Evolutionary conservation across 2,888 invertebrate genomes (phyloP).

Genomic region (Rambutsinella grinnellia): DNA sequence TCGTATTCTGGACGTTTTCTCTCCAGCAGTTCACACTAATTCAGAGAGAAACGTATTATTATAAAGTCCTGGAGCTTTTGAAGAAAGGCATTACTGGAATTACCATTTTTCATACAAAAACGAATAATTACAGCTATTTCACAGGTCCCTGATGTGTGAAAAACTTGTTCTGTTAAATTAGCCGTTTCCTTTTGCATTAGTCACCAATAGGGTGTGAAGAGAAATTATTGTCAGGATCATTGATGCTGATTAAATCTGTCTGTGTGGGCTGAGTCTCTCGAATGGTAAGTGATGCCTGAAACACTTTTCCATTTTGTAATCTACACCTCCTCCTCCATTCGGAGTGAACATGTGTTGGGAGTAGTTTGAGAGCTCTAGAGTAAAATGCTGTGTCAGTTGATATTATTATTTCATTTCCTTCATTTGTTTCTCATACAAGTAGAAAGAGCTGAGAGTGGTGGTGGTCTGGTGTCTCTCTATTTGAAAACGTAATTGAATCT

Average conservation of each 20-base stretch:
- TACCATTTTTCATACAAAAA: too few relatives aligned
- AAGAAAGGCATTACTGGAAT: too few relatives aligned
- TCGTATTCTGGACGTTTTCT: not conserved
- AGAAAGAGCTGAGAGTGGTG: conserved; percentile 35
- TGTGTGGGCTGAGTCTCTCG: conserved; percentile 53
- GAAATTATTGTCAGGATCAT: conserved; percentile 24
- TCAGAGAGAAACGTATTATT: not conserved
- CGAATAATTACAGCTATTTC: too few relatives aligned
- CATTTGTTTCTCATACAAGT: conserved; percentile 39
- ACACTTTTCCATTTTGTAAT: conserved; percentile 28
- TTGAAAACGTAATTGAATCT: conserved; percentile 22
- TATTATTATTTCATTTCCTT: conserved; percentile 49
- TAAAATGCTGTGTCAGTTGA: conserved; percentile 39
- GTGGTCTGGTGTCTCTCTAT: not conserved
- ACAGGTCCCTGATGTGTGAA: too few relatives aligned
- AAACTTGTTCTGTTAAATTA: too few relatives aligned
- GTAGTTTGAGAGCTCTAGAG: too few relatives aligned
- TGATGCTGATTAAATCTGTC: conserved; percentile 56
- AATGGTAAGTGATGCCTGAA: conserved; percentile 48
- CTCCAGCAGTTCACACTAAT: not conserved
- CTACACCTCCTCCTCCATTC: conserved; percentile 4
- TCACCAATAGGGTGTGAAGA: not conserved
- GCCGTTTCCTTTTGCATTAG: too few relatives aligned
- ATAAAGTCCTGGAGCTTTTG: conserved; percentile 30
- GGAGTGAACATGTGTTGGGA: not conserved